Percentiles rank a stretch among this genome's conserved stretches.
These are phyloP conservation scores for Nemoura dubitans DNA, from an alignment of 2,888 invertebrate species.

Conservation along the genomic window DNA sequence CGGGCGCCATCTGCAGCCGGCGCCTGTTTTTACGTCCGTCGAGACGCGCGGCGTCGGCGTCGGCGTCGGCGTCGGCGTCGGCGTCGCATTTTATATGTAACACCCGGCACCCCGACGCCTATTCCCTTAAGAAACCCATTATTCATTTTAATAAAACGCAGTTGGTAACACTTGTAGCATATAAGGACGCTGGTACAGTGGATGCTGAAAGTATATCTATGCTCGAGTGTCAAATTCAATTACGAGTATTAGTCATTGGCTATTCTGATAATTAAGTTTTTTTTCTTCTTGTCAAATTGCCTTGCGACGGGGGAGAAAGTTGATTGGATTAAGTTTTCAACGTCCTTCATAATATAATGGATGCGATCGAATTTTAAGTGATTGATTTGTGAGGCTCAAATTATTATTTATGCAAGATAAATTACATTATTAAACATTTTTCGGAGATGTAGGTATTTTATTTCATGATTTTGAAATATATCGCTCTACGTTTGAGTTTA, in stretches of 20 bases:
- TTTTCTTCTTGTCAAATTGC: background rate
- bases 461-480: too few species aligned
- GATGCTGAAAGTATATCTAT: background rate
- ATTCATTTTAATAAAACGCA: constrained; percentile 51
- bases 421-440: too few species aligned
- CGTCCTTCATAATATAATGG: too few species aligned
- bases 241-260: background rate
- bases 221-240: background rate
- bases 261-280: too few species aligned
- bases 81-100: constrained; percentile 8
- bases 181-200: constrained; percentile 32
- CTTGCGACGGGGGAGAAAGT: background rate
- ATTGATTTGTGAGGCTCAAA: too few species aligned
- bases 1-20: too few species aligned
- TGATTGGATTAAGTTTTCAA: background rate
- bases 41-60: background rate
- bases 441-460: too few species aligned
- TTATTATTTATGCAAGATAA: too few species aligned
- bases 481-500: too few species aligned
- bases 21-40: background rate
- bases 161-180: constrained; percentile 37
- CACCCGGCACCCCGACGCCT: constrained; percentile 27
- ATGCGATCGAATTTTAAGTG: too few species aligned
- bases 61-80: background rate
- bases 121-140: constrained; percentile 51